Percentiles rank a stretch among this genome's conserved stretches.
These are phyloP conservation scores for Neopipo cinnamomea DNA, from an alignment of 2,113 vertebrate genomes.

Conservation along the genomic window DNA sequence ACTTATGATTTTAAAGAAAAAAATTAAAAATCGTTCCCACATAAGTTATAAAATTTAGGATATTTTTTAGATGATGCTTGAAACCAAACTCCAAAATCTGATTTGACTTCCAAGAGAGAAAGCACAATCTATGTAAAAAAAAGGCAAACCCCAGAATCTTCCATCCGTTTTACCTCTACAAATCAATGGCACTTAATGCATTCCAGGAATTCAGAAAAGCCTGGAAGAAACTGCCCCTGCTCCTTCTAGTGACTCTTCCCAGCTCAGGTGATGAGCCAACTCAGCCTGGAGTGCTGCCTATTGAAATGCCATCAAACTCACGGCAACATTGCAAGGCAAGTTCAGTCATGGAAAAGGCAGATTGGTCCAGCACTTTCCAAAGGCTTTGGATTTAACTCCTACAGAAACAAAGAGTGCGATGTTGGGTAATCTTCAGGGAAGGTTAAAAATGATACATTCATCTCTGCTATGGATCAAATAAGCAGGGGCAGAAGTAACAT, in stretches of 20 bases:
- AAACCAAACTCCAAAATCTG: background rate
- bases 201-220: background rate
- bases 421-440: background rate
- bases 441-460: background rate
- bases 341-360: background rate
- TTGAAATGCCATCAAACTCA: background rate
- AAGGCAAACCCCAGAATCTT: background rate
- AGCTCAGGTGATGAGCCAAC: background rate
- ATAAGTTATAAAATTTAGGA: background rate
- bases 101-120: background rate
- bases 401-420: background rate
- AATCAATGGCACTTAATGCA: background rate
- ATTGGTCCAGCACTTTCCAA: background rate
- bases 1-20: background rate
- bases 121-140: background rate
- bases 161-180: background rate
- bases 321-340: background rate
- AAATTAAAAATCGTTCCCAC: background rate
- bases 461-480: background rate
- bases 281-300: background rate
- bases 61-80: background rate
- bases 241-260: background rate
- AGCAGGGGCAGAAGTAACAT: background rate
- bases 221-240: background rate
- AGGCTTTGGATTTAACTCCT: background rate